Percentiles rank a stretch among this genome's conserved stretches.
These are phyloP conservation scores for Cyclargus thomasi DNA, from an alignment of 1,140 invertebrate genomes.

Conservation along the genomic window DNA sequence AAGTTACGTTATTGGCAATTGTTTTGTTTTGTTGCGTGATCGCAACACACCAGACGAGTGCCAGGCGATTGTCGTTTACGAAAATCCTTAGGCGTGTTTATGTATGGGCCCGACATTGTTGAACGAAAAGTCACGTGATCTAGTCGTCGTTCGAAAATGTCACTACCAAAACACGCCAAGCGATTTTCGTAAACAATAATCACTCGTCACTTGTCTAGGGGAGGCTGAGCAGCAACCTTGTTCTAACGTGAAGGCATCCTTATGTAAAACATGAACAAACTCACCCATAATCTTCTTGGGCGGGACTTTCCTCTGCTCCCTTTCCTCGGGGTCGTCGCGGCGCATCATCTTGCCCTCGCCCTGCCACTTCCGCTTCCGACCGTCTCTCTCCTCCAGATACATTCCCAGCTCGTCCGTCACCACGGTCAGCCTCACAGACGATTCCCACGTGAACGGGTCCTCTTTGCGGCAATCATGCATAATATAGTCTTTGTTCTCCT, in stretches of 20 bases:
- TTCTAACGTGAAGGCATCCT: neutral
- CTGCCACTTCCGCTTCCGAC: constrained; percentile 59
- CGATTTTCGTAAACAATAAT: too few species aligned
- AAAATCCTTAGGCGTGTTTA: too few species aligned
- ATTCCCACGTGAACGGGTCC: constrained; percentile 55
- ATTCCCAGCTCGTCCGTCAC: constrained; percentile 59
- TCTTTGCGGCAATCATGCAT: constrained; percentile 60
- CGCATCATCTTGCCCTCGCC: constrained; percentile 54
- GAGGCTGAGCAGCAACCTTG: too few species aligned
- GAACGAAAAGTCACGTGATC: too few species aligned
- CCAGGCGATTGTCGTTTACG: too few species aligned
- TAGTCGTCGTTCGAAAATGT: too few species aligned
- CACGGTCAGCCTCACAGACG: constrained; percentile 49
- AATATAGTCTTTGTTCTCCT: constrained; percentile 48
- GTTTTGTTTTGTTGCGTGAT: too few species aligned
- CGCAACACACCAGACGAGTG: too few species aligned
- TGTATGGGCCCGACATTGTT: too few species aligned
- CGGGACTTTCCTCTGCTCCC: constrained; percentile 56
- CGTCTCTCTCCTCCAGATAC: constrained; percentile 57
- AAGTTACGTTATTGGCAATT: too few species aligned
- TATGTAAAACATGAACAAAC: constrained; percentile 23
- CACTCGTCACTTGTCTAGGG: too few species aligned
- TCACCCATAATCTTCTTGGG: constrained; percentile 66
- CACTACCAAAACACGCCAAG: too few species aligned
- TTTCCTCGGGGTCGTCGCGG: constrained; percentile 51